Evolutionary conservation across 2,888 invertebrate species (phyloP).

Genomic region (Ophion ellenae): DNA sequence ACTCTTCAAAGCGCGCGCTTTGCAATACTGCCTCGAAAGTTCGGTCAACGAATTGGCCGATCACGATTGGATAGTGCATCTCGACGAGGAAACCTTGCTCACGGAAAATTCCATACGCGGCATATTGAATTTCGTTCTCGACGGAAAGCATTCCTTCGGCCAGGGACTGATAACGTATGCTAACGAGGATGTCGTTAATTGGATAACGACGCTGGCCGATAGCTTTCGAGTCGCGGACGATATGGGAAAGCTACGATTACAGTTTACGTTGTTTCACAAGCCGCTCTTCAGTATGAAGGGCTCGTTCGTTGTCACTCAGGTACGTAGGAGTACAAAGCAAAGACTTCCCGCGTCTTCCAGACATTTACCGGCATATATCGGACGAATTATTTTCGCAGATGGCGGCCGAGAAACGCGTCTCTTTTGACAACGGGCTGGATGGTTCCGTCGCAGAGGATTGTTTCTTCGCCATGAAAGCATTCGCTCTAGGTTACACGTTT

Average conservation of each 20-base stretch:
- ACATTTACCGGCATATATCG: neutral
- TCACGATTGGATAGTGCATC: slow-evolving; percentile 98
- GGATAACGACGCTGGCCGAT: slow-evolving; percentile 98
- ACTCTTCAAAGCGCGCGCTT: slow-evolving; percentile 96
- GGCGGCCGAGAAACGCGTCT: slow-evolving; percentile 94
- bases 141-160: slow-evolving; percentile 97
- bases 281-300: slow-evolving; percentile 99
- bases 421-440: slow-evolving; percentile 98
- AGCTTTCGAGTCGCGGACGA: slow-evolving; percentile 98
- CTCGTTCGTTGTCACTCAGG: slow-evolving; percentile 98
- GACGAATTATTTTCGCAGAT: slow-evolving; percentile 85
- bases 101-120: slow-evolving; percentile 96
- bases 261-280: slow-evolving; percentile 96
- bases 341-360: too few relatives aligned
- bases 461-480: slow-evolving; percentile 98
- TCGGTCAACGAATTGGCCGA: slow-evolving; percentile 93
- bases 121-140: slow-evolving; percentile 96
- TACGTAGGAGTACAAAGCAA: slow-evolving; percentile 77
- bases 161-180: slow-evolving; percentile 98
- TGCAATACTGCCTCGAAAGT: slow-evolving; percentile 97
- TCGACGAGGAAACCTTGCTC: slow-evolving; percentile 97
- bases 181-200: slow-evolving; percentile 97
- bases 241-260: slow-evolving; percentile 97
- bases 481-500: slow-evolving; percentile 94
- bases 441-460: slow-evolving; percentile 99